Conservation (phyloP, 2,797 vertebrate species). For the Clarias platycephalus region DNA sequence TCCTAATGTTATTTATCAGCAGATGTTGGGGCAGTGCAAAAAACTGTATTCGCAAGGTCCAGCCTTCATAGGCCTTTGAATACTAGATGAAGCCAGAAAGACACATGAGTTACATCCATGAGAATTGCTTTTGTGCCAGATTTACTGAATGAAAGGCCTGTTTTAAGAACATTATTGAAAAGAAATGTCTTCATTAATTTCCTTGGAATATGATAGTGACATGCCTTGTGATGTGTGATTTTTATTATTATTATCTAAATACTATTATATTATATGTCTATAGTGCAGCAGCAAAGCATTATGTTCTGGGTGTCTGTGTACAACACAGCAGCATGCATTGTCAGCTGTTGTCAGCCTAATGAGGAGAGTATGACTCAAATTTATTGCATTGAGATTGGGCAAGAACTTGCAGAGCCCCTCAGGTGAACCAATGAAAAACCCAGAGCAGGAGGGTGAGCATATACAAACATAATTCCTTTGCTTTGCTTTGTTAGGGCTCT, state of each 20-base stretch:
- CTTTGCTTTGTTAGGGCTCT: not conserved
- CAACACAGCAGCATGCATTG: conserved; percentile 51
- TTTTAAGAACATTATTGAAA: not conserved
- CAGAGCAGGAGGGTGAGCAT: not conserved
- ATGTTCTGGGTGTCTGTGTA: not conserved
- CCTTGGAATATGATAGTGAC: not conserved
- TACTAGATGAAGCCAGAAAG: not conserved
- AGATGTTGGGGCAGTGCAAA: not conserved
- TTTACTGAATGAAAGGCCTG: not conserved
- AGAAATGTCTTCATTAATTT: not conserved
- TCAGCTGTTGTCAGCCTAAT: conserved; percentile 53
- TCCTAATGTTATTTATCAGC: not conserved
- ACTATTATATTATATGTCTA: no score
- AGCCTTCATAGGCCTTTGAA: not conserved
- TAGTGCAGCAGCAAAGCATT: not conserved
- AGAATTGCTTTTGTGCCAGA: not conserved
- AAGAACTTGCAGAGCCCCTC: conserved; percentile 26
- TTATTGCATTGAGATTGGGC: conserved; percentile 39
- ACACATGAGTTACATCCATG: not conserved
- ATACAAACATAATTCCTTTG: conserved; percentile 14
- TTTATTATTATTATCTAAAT: not conserved
- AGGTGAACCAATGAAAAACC: conserved; percentile 17
- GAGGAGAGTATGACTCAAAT: conserved; percentile 62
- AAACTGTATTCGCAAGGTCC: not conserved
- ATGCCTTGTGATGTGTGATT: not conserved